These are phyloP conservation scores for Ceryle rudis DNA, from an alignment of 2,797 vertebrate genomes.

Conservation along the genomic window DNA sequence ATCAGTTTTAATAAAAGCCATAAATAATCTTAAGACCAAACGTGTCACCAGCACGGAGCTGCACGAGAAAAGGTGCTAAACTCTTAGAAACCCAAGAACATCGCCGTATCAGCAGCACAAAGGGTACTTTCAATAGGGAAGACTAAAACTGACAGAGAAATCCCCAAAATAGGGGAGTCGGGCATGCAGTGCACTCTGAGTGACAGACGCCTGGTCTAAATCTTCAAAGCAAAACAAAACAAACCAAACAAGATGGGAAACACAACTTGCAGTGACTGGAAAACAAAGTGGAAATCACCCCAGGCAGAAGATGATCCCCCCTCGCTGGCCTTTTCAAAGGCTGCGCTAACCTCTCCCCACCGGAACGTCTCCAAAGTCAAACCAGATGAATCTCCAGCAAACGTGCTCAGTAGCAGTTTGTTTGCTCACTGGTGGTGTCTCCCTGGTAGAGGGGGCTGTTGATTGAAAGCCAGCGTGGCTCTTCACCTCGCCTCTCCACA, in stretches of 20 bases:
- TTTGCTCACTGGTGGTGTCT: neutral
- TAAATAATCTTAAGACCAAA: neutral
- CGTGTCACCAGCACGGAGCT: neutral
- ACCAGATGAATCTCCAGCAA: neutral
- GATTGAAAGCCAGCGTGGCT: neutral
- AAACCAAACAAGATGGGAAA: neutral
- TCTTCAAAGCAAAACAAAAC: neutral
- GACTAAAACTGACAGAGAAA: neutral
- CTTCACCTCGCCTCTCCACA: neutral
- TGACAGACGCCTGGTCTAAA: neutral
- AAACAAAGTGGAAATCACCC: neutral
- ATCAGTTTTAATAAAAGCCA: neutral
- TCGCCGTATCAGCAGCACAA: neutral
- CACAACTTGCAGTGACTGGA: neutral
- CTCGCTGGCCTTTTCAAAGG: neutral
- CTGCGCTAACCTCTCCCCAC: neutral
- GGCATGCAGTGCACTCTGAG: accelerated
- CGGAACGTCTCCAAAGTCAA: neutral
- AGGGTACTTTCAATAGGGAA: neutral
- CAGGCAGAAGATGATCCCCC: neutral
- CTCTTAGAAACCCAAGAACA: neutral
- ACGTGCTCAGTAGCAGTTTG: neutral
- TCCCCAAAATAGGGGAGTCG: neutral
- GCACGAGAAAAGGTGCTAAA: neutral
- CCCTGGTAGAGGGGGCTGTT: neutral